Conservation (phyloP, 2,888 invertebrate genomes). For the Herminia tarsipennalis region DNA sequence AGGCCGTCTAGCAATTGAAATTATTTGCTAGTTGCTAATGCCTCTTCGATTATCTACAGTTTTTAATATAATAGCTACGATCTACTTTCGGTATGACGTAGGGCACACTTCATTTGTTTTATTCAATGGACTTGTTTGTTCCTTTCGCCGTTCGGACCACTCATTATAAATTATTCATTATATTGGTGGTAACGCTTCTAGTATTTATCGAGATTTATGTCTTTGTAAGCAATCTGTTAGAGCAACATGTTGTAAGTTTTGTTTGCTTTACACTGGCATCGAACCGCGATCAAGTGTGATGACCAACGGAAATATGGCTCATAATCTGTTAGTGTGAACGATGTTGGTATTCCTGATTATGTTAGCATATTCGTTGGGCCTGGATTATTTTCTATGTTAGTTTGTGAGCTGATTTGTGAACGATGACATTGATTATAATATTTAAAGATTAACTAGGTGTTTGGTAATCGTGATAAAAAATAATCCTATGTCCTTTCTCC, state of each 20-base stretch:
- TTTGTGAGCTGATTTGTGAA: not conserved
- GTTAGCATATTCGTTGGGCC: conserved; percentile 7
- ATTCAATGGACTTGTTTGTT: too few species aligned
- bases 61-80: too few species aligned
- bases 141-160: too few species aligned
- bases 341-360: conserved; percentile 12
- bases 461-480: too few species aligned
- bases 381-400: not conserved
- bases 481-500: too few species aligned
- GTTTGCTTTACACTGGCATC: conserved; percentile 40
- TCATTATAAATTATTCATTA: not conserved
- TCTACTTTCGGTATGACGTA: too few species aligned
- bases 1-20: too few species aligned
- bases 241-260: conserved; percentile 47
- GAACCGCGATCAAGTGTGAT: conserved; percentile 41
- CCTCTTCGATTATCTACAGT: too few species aligned
- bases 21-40: too few species aligned
- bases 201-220: conserved; percentile 12
- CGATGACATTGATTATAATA: too few species aligned
- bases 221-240: conserved; percentile 29
- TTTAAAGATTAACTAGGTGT: too few species aligned
- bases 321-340: conserved; percentile 35
- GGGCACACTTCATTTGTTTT: too few species aligned
- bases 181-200: not conserved
- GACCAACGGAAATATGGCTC: conserved; percentile 38